Evolutionary conservation across 2,888 invertebrate species (phyloP).

Genomic region (Idaea dimidiata): DNA sequence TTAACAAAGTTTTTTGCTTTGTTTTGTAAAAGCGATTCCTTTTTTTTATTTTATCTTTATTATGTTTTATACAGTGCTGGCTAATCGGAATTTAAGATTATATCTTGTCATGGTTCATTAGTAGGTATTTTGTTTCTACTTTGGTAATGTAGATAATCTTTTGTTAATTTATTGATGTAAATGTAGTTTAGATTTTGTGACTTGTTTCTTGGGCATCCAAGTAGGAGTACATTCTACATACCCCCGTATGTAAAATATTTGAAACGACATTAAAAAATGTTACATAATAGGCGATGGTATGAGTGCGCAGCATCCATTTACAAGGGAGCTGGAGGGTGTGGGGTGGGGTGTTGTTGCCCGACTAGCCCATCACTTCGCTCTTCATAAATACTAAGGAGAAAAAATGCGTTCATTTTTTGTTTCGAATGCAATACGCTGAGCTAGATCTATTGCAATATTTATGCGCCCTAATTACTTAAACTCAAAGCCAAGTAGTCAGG

Average conservation of each 20-base stretch:
- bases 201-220: constrained; percentile 1
- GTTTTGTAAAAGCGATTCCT: background rate
- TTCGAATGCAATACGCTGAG: background rate
- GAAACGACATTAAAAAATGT: constrained; percentile 23
- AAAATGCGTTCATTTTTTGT: background rate
- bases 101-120: background rate
- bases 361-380: constrained; percentile 3
- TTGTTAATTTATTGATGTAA: background rate
- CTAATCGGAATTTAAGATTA: background rate
- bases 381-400: background rate
- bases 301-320: constrained; percentile 46
- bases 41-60: constrained; percentile 3
- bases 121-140: background rate
- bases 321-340: background rate
- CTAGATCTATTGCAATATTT: background rate
- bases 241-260: background rate
- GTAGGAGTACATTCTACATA: no score
- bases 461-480: background rate
- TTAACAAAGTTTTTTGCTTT: background rate
- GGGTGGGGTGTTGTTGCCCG: constrained; percentile 13
- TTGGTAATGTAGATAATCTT: background rate
- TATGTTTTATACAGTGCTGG: background rate
- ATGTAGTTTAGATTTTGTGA: constrained; percentile 5
- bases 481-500: background rate
- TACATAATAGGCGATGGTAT: constrained; percentile 40